Conservation (phyloP, 1,140 invertebrate species). For the Listronotus bonariensis region DNA sequence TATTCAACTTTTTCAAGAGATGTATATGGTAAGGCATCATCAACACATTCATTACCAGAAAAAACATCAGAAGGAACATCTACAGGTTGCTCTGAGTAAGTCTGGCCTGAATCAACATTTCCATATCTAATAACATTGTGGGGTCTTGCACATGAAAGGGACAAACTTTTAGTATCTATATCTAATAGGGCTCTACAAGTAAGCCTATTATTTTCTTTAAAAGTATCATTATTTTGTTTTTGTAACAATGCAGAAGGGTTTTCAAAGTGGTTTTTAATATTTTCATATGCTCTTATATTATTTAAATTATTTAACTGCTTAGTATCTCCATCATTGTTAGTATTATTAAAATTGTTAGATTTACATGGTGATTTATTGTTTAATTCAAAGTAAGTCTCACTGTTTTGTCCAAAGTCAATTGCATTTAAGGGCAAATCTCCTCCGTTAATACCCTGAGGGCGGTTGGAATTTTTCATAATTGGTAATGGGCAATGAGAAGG, state of each 20-base stretch:
- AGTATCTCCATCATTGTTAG: conserved; percentile 21
- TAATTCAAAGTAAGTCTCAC: neutral
- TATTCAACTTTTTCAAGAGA: conserved; percentile 1
- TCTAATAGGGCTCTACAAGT: conserved; percentile 43
- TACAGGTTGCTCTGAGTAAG: conserved; percentile 48
- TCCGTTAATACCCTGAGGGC: conserved; percentile 47
- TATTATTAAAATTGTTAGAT: conserved; percentile 8
- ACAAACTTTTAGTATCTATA: conserved; percentile 18
- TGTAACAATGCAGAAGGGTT: conserved; percentile 11
- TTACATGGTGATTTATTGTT: conserved; percentile 26
- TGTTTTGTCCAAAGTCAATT: conserved; percentile 32
- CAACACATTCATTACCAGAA: neutral
- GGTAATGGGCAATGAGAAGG: conserved; percentile 56
- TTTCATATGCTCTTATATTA: conserved; percentile 49
- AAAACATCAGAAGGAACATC: conserved; percentile 44
- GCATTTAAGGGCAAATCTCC: conserved; percentile 41
- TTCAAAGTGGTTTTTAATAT: conserved; percentile 22
- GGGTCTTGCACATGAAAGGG: conserved; percentile 28
- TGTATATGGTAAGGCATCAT: neutral
- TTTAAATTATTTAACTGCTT: conserved; percentile 46
- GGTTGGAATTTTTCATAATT: conserved; percentile 44
- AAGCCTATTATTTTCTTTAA: conserved; percentile 22
- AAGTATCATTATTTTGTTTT: conserved; percentile 19
- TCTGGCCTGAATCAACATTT: conserved; percentile 36
- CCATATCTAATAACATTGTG: conserved; percentile 32